Evolutionary conservation across 2,113 vertebrate genomes (phyloP).

Genomic region (Cygnus atratus): DNA sequence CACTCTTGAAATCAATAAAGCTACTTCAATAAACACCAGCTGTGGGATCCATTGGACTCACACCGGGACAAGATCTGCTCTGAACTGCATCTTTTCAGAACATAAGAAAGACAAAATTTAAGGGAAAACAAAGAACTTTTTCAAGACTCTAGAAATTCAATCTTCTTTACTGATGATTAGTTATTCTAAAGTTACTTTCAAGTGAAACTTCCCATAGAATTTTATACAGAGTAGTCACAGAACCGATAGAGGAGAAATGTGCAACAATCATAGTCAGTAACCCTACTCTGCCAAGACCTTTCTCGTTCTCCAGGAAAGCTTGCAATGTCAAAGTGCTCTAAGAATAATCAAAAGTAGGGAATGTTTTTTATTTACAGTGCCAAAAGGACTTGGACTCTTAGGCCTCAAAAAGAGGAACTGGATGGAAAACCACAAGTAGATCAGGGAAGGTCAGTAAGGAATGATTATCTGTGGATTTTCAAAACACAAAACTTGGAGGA

Average conservation of each 20-base stretch:
- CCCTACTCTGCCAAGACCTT: neutral
- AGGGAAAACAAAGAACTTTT: neutral
- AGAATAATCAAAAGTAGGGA: neutral
- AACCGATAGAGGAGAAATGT: neutral
- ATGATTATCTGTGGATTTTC: neutral
- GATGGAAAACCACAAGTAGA: neutral
- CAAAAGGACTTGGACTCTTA: neutral
- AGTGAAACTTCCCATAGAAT: neutral
- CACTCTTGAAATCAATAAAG: constrained; percentile 24
- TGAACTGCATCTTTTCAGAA: neutral
- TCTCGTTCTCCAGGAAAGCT: neutral
- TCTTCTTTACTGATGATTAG: neutral
- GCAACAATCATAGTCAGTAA: neutral
- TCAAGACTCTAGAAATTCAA: neutral
- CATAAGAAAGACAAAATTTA: constrained; percentile 6
- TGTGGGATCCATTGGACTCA: constrained; percentile 32
- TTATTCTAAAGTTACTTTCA: neutral
- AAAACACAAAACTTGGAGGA: neutral
- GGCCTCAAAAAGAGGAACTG: neutral
- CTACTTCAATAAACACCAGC: constrained; percentile 6
- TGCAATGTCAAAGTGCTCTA: neutral
- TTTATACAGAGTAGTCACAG: neutral
- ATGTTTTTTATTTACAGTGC: neutral
- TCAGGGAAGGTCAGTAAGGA: neutral
- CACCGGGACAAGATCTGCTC: neutral